phyloP scores from a whole-genome alignment of 2,888 invertebrate species.

The Phrixothrix hirtus region DNA sequence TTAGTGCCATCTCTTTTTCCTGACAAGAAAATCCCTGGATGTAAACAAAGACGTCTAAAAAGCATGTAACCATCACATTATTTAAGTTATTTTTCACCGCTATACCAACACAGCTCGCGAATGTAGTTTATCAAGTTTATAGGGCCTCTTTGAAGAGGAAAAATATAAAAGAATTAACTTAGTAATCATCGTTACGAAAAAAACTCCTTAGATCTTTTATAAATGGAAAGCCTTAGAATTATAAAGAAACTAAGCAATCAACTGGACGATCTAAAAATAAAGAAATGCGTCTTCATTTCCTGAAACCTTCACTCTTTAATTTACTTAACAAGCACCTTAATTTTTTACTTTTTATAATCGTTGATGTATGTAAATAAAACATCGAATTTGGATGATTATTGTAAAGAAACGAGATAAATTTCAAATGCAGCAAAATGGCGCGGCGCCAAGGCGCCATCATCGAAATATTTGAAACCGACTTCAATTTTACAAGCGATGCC shows the following conservation, averaged over 20 bases:
- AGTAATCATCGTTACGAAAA: constrained; percentile 10
- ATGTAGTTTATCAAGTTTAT: constrained; percentile 25
- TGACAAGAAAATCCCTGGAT: background rate
- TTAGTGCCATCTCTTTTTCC: constrained; percentile 8
- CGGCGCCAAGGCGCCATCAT: too few relatives aligned
- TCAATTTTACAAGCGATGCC: too few relatives aligned
- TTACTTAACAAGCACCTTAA: too few relatives aligned
- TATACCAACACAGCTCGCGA: constrained; percentile 11
- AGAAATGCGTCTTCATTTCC: background rate
- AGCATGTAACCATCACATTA: constrained; percentile 3
- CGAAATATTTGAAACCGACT: too few relatives aligned
- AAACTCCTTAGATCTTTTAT: constrained; percentile 2
- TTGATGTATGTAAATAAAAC: too few relatives aligned
- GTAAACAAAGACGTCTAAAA: constrained; percentile 2
- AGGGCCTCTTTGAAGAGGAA: constrained; percentile 22
- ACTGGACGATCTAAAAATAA: background rate
- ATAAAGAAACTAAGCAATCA: background rate
- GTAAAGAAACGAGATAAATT: too few relatives aligned
- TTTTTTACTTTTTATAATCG: too few relatives aligned
- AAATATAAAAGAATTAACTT: constrained; percentile 21
- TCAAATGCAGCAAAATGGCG: too few relatives aligned
- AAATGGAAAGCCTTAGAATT: background rate
- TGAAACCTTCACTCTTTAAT: too few relatives aligned
- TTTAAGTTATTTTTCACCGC: constrained; percentile 7
- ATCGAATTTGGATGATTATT: too few relatives aligned